Evolutionary conservation across 1,140 invertebrate genomes (phyloP).

Genomic region (Anagrus nilaparvatae): DNA sequence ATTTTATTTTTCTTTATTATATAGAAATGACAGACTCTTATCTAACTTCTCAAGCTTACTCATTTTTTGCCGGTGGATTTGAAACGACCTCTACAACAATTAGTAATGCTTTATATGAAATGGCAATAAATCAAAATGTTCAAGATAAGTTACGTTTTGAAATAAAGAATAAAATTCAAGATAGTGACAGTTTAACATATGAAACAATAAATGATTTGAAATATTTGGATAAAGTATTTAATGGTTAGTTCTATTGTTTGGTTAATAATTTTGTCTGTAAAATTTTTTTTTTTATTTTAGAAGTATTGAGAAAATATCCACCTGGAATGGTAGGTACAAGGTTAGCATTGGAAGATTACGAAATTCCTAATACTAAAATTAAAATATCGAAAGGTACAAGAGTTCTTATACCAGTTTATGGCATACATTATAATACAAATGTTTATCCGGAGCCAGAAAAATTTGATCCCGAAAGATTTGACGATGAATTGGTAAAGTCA

Average conservation of each 20-base stretch:
- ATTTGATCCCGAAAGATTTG: conserved; percentile 57
- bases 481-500: conserved; percentile 32
- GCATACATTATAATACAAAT: conserved; percentile 55
- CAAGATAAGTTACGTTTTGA: conserved; percentile 55
- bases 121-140: conserved; percentile 56
- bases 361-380: conserved; percentile 31
- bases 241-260: conserved; percentile 1
- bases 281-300: conserved; percentile 23
- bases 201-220: conserved; percentile 51
- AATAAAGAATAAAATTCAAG: conserved; percentile 42
- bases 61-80: conserved; percentile 64
- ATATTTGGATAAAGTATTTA: conserved; percentile 50
- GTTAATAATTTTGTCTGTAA: conserved; percentile 18
- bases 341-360: conserved; percentile 34
- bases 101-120: conserved; percentile 52
- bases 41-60: conserved; percentile 56
- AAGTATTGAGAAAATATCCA: conserved; percentile 45
- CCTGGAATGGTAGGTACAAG: conserved; percentile 40
- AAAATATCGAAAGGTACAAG: conserved; percentile 37
- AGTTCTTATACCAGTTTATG: conserved; percentile 48
- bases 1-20: conserved; percentile 24
- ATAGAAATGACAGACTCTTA: conserved; percentile 51
- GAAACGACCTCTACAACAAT: conserved; percentile 68
- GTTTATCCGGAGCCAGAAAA: conserved; percentile 54
- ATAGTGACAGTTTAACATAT: conserved; percentile 44